Conservation (phyloP, 2,797 vertebrate species). For the Hybognathus amarus region DNA sequence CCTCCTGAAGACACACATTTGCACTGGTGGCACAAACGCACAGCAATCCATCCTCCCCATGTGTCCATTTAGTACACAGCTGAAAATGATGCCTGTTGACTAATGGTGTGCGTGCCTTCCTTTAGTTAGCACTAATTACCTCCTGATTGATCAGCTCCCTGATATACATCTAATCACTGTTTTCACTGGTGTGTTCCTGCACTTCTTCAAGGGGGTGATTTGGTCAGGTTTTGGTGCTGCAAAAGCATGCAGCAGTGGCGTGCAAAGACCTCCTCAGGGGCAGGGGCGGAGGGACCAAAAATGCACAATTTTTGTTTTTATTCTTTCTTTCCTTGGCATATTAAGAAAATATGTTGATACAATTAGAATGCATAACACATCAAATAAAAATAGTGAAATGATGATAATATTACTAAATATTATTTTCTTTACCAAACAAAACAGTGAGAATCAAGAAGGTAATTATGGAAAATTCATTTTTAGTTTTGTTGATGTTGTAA, state of each 20-base stretch:
- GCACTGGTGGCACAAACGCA: conserved; percentile 24
- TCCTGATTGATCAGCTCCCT: conserved; percentile 73
- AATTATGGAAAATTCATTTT: no score
- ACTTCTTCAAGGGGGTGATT: conserved; percentile 16
- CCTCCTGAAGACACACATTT: conserved; percentile 13
- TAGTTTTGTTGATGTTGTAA: no score
- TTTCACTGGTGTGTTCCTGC: conserved; percentile 3
- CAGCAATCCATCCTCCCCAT: conserved; percentile 30
- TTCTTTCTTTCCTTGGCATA: no score
- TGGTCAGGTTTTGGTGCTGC: not conserved
- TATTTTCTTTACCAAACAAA: no score
- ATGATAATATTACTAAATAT: no score
- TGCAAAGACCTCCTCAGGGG: no score
- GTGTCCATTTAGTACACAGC: conserved; percentile 24
- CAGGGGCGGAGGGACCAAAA: no score
- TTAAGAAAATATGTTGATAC: no score
- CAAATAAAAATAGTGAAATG: no score
- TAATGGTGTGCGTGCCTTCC: conserved; percentile 58
- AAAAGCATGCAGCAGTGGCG: not conserved
- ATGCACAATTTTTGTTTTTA: no score
- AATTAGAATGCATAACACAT: no score
- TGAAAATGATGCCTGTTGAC: conserved; percentile 19
- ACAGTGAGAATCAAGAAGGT: no score
- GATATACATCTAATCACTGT: conserved; percentile 71
- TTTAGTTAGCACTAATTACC: conserved; percentile 77